A percentile compares a stretch with the other conserved stretches of the same genome.
Conservation (phyloP, 2,113 vertebrate species). For the Perca schrenkii region DNA sequence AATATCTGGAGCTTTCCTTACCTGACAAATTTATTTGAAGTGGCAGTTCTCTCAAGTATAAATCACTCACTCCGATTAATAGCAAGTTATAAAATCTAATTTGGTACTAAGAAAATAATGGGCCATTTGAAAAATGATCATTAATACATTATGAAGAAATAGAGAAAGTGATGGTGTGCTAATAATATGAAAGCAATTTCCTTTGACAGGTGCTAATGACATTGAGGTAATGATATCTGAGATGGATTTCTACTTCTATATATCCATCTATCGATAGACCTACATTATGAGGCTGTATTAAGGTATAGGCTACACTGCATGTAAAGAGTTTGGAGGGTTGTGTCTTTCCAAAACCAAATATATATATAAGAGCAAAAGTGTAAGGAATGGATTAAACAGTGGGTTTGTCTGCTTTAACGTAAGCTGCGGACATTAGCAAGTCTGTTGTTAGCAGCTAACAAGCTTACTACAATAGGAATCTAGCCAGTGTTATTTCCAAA, state of each 20-base stretch:
- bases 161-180: constrained; percentile 52
- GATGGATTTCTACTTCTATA: constrained; percentile 20
- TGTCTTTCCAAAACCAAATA: neutral
- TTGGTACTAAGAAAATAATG: constrained; percentile 69
- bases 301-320: no score
- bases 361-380: neutral
- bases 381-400: neutral
- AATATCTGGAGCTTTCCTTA: constrained; percentile 10
- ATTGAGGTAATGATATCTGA: constrained; percentile 39
- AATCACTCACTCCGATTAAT: constrained; percentile 44
- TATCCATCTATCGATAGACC: neutral
- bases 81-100: constrained; percentile 59
- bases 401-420: neutral
- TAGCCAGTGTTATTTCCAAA: neutral
- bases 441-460: neutral
- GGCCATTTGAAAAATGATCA: constrained; percentile 45
- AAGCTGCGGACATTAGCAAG: neutral
- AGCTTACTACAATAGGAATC: neutral
- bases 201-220: constrained; percentile 57
- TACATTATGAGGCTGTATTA: no score
- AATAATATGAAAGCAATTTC: constrained; percentile 67
- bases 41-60: constrained; percentile 25
- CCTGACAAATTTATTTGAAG: constrained; percentile 34
- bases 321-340: no score
- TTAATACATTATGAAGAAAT: constrained; percentile 62